These are phyloP conservation scores for Rhagium mordax DNA, from an alignment of 2,888 invertebrate genomes.

Conservation along the genomic window DNA sequence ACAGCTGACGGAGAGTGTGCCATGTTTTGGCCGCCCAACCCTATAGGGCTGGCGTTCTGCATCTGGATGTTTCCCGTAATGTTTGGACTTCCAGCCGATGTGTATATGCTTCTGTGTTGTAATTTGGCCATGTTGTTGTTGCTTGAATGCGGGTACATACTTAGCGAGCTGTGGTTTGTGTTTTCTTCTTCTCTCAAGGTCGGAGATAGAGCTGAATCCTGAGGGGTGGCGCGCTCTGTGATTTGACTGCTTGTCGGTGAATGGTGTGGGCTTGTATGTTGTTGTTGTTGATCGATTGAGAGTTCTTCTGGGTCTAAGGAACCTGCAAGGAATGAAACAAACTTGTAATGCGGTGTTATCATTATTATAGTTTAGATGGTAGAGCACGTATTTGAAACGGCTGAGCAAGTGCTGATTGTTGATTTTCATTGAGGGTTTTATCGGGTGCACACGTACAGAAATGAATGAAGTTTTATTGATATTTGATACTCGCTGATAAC, in stretches of 20 bases:
- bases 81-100: slow-evolving; percentile 76
- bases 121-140: slow-evolving; percentile 66
- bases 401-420: slow-evolving; percentile 40
- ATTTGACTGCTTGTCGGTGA: slow-evolving; percentile 68
- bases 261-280: slow-evolving; percentile 58
- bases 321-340: slow-evolving; percentile 73
- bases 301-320: slow-evolving; percentile 86
- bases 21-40: slow-evolving; percentile 67
- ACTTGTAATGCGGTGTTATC: slow-evolving; percentile 26
- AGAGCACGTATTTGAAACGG: slow-evolving; percentile 32
- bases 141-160: slow-evolving; percentile 71
- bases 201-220: slow-evolving; percentile 73
- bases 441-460: background rate
- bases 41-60: slow-evolving; percentile 66
- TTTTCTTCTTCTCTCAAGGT: slow-evolving; percentile 82
- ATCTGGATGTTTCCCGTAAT: slow-evolving; percentile 69
- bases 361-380: slow-evolving; percentile 22
- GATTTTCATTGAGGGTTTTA: slow-evolving; percentile 38
- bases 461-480: slow-evolving; percentile 41
- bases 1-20: slow-evolving; percentile 75
- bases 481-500: slow-evolving; percentile 36
- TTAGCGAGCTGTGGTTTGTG: slow-evolving; percentile 79
- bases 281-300: slow-evolving; percentile 73
- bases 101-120: slow-evolving; percentile 75
- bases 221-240: slow-evolving; percentile 73